phyloP scores from a whole-genome alignment of 1,140 invertebrate species.

The Musca vetustissima region DNA sequence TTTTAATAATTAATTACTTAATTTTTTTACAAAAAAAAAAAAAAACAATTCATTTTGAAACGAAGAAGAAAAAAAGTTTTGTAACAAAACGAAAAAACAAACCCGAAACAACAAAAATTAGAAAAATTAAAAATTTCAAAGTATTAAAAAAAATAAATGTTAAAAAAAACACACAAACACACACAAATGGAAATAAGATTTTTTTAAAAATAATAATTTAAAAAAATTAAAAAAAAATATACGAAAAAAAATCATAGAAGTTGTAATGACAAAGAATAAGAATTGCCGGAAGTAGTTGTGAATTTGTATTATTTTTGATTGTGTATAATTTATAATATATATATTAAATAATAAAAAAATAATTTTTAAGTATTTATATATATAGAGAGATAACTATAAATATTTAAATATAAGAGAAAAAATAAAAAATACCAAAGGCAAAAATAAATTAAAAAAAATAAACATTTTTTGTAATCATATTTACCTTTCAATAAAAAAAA shows the following conservation, averaged over 20 bases:
- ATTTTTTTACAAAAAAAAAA: constrained; percentile 7
- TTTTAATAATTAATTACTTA: constrained; percentile 10
- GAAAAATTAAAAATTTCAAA: no score
- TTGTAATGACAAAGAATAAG: constrained; percentile 30
- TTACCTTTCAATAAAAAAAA: no score
- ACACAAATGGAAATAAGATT: neutral
- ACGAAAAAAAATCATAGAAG: neutral
- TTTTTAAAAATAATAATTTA: neutral
- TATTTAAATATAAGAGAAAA: neutral
- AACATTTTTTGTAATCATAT: no score
- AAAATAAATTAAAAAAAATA: neutral
- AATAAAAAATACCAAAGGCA: constrained; percentile 2
- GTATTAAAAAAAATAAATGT: neutral
- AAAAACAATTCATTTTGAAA: constrained; percentile 4
- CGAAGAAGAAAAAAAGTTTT: no score
- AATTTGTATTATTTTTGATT: constrained; percentile 55
- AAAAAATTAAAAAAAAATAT: constrained; percentile 1
- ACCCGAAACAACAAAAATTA: constrained; percentile 6
- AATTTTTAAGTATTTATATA: no score
- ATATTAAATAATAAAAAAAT: no score
- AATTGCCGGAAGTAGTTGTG: constrained; percentile 56
- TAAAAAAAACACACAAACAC: no score
- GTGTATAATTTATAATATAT: constrained; percentile 36
- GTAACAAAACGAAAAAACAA: neutral
- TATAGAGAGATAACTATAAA: neutral